A percentile compares a stretch with the other conserved stretches of the same genome.
Evolutionary conservation across 2,888 invertebrate species (phyloP).

Genomic region (Archips crataeganus): DNA sequence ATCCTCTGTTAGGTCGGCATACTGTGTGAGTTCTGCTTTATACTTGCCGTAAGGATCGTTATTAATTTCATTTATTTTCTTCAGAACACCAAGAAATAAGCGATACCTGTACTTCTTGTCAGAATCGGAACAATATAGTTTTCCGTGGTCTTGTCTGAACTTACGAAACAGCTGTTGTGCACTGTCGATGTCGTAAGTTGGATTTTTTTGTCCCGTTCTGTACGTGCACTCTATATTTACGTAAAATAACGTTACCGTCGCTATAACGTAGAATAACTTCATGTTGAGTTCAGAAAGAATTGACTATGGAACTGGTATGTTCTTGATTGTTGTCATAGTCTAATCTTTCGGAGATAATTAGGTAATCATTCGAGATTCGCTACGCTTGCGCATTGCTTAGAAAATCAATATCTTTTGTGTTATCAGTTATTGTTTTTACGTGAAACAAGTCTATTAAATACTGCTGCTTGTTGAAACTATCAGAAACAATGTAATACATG

Average conservation of each 20-base stretch:
- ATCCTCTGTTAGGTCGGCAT: neutral
- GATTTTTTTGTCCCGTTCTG: neutral
- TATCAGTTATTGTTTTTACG: neutral
- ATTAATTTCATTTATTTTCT: constrained; percentile 9
- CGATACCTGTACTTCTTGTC: constrained; percentile 1
- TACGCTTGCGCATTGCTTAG: neutral
- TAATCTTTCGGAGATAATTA: neutral
- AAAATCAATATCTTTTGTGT: neutral
- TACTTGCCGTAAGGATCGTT: neutral
- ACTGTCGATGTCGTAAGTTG: neutral
- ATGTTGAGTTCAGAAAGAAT: neutral
- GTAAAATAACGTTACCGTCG: neutral
- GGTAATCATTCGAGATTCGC: neutral
- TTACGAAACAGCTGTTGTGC: neutral
- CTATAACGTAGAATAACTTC: neutral
- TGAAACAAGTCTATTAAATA: neutral
- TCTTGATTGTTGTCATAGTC: neutral
- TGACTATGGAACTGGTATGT: neutral
- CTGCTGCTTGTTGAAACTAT: neutral
- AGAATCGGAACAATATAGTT: neutral
- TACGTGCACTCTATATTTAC: neutral
- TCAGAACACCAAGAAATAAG: neutral
- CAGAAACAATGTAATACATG: neutral
- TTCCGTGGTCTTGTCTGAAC: constrained; percentile 10
- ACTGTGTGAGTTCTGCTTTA: constrained; percentile 11